These are phyloP conservation scores for Abramis brama DNA, from an alignment of 2,113 vertebrate species.

Conservation along the genomic window DNA sequence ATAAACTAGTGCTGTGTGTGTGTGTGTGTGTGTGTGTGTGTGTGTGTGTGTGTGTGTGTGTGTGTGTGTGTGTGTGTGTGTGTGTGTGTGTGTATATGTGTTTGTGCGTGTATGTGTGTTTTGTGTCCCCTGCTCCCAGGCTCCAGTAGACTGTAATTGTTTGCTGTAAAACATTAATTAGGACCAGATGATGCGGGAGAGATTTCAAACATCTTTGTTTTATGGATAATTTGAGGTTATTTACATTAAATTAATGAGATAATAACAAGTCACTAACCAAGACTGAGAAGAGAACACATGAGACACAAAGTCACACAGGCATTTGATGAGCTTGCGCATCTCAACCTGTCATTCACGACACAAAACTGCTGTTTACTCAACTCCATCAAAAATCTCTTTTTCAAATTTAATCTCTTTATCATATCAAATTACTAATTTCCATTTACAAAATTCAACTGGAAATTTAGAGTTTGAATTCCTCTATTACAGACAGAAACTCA, in stretches of 20 bases:
- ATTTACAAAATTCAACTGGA: background rate
- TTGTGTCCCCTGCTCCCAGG: constrained; percentile 25
- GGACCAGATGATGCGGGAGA: constrained; percentile 77
- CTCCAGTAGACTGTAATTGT: constrained; percentile 75
- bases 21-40: background rate
- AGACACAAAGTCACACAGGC: background rate
- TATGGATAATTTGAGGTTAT: constrained; percentile 80
- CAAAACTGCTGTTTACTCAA: background rate
- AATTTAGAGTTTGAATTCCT: background rate
- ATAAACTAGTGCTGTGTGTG: constrained; percentile 23
- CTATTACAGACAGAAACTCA: background rate
- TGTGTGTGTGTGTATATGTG: too few relatives aligned
- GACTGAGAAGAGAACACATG: constrained; percentile 26
- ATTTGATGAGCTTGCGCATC: background rate
- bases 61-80: background rate
- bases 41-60: background rate
- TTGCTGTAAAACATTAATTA: constrained; percentile 78
- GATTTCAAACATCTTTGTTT: constrained; percentile 73
- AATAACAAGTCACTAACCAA: constrained; percentile 68
- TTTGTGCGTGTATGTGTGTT: background rate
- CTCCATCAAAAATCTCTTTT: background rate
- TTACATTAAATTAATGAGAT: constrained; percentile 75
- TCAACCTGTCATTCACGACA: background rate
- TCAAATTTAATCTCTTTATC: background rate
- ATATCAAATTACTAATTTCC: background rate